phyloP scores from a whole-genome alignment of 92 coral and sea anemone species.

The Umimayanthus kanabou region DNA sequence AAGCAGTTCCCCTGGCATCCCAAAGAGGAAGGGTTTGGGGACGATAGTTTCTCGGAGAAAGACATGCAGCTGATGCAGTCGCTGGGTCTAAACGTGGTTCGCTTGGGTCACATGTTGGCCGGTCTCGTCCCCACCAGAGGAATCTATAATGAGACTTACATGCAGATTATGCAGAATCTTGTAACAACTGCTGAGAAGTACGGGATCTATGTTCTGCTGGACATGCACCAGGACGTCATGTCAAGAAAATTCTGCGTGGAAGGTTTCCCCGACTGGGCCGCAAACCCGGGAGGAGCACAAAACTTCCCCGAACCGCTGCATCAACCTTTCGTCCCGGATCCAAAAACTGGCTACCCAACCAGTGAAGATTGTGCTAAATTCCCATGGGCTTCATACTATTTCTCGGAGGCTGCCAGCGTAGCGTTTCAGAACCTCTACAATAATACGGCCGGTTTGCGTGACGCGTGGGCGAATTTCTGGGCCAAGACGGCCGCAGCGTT shows the following conservation, averaged over 20 bases:
- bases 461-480: slow-evolving; percentile 95
- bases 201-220: slow-evolving; percentile 88
- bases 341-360: slow-evolving; percentile 81
- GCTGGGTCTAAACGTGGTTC: slow-evolving; percentile 88
- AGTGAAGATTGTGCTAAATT: slow-evolving; percentile 88
- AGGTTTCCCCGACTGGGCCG: slow-evolving; percentile 95
- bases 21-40: slow-evolving; percentile 73
- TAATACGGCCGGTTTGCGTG: slow-evolving; percentile 83
- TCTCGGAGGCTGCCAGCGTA: slow-evolving; percentile 88
- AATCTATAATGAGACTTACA: slow-evolving; percentile 82
- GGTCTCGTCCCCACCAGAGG: slow-evolving; percentile 91
- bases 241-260: slow-evolving; percentile 93
- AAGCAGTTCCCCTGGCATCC: slow-evolving; percentile 97
- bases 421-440: slow-evolving; percentile 93
- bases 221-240: slow-evolving; percentile 97
- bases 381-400: slow-evolving; percentile 80
- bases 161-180: slow-evolving; percentile 73
- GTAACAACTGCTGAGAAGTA: slow-evolving; percentile 81
- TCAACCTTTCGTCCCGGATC: slow-evolving; percentile 77
- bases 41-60: slow-evolving; percentile 85
- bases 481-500: slow-evolving; percentile 84
- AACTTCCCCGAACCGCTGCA: slow-evolving; percentile 90
- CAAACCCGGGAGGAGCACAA: slow-evolving; percentile 76
- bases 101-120: slow-evolving; percentile 98
- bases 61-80: slow-evolving; percentile 93